These are phyloP conservation scores for Ciconia maguari DNA, from an alignment of 2,113 vertebrate genomes.

Conservation along the genomic window DNA sequence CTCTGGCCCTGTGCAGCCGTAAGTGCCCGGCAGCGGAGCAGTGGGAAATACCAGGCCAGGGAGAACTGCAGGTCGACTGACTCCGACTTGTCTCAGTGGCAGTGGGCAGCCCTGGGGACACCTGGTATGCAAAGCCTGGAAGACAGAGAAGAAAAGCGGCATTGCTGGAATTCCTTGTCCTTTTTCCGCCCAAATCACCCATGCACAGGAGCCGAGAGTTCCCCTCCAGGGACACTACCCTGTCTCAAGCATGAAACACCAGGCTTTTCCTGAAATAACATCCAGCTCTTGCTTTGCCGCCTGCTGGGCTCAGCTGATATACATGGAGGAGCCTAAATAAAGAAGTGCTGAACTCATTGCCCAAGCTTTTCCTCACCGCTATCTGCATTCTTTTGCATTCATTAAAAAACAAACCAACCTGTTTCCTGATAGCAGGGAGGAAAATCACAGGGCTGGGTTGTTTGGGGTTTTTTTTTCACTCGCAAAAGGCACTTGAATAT, in stretches of 20 bases:
- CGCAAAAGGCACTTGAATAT: slow-evolving; percentile 10
- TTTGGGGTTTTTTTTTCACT: neutral
- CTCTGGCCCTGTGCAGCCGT: neutral
- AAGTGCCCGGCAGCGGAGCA: accelerated
- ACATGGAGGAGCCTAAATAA: slow-evolving; percentile 41
- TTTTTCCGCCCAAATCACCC: neutral
- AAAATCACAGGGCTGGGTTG: slow-evolving; percentile 22
- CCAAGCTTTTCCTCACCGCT: slow-evolving; percentile 28
- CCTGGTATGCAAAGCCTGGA: neutral
- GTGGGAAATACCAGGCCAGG: neutral
- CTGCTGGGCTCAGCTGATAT: slow-evolving; percentile 46
- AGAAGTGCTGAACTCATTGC: slow-evolving; percentile 26
- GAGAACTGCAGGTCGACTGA: neutral
- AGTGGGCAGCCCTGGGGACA: neutral
- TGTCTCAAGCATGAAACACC: slow-evolving; percentile 35
- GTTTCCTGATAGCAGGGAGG: slow-evolving; percentile 46
- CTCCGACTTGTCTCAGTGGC: neutral
- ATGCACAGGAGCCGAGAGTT: neutral
- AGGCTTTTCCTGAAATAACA: slow-evolving; percentile 56
- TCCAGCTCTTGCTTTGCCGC: slow-evolving; percentile 13
- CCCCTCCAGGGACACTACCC: neutral
- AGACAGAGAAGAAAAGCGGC: slow-evolving; percentile 12
- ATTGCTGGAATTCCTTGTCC: slow-evolving; percentile 40
- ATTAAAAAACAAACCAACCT: slow-evolving; percentile 65
- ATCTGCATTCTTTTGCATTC: slow-evolving; percentile 54